Conservation (phyloP, 2,888 invertebrate species). For the Acleris cristana region DNA sequence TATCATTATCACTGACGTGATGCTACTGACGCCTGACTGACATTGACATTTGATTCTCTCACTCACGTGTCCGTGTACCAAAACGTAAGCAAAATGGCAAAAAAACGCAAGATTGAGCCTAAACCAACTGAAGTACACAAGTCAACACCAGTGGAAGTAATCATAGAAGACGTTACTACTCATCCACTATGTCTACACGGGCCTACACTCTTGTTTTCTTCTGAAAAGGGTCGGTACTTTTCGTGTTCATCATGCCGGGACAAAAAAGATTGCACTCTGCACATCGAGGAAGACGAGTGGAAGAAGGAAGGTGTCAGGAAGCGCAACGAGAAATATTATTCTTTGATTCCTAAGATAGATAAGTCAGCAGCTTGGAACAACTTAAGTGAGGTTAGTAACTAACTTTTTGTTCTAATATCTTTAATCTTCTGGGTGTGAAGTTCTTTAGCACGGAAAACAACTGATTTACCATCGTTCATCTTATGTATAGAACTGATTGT, state of each 20-base stretch:
- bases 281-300: conserved; percentile 83
- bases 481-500: too few species aligned
- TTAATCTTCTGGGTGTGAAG: neutral
- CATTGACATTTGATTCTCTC: conserved; percentile 35
- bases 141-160: conserved; percentile 74
- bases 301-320: conserved; percentile 73
- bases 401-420: neutral
- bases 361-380: conserved; percentile 80
- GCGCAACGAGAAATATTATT: conserved; percentile 74
- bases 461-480: too few species aligned
- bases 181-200: conserved; percentile 91
- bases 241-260: conserved; percentile 94
- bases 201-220: conserved; percentile 89
- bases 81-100: conserved; percentile 55
- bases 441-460: too few species aligned
- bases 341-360: conserved; percentile 75
- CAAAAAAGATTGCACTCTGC: conserved; percentile 89
- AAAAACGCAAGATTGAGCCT: conserved; percentile 63
- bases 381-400: conserved; percentile 75
- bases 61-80: neutral
- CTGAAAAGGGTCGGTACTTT: conserved; percentile 85
- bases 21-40: neutral
- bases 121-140: conserved; percentile 49
- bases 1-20: neutral
- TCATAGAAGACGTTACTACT: conserved; percentile 80